Evolutionary conservation across 2,888 invertebrate genomes (phyloP).

Genomic region (Sesia apiformis): DNA sequence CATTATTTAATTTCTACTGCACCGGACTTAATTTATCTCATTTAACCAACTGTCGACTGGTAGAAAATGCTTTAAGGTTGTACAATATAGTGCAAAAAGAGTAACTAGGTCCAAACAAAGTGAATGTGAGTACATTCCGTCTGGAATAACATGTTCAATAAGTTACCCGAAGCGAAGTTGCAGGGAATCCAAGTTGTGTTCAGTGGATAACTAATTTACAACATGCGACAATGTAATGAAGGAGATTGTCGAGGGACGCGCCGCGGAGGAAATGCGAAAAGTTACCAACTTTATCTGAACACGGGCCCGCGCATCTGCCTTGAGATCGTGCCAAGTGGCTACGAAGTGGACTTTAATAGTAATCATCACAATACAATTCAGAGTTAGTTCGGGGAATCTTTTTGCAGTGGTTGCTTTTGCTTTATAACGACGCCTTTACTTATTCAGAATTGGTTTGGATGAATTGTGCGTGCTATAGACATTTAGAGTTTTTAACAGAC

Average conservation of each 20-base stretch:
- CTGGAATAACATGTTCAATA: slow-evolving; percentile 6
- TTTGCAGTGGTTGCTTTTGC: too few relatives aligned
- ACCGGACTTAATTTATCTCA: too few relatives aligned
- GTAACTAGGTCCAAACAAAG: too few relatives aligned
- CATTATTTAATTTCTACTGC: too few relatives aligned
- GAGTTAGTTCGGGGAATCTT: too few relatives aligned
- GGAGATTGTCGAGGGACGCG: slow-evolving; percentile 17
- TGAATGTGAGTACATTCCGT: neutral
- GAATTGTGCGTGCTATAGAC: too few relatives aligned
- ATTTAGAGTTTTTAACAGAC: too few relatives aligned
- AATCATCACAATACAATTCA: neutral
- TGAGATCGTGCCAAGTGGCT: slow-evolving; percentile 47
- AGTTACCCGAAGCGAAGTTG: slow-evolving; percentile 7
- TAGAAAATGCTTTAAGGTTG: too few relatives aligned
- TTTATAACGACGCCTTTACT: too few relatives aligned
- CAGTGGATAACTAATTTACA: slow-evolving; percentile 30
- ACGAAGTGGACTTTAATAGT: slow-evolving; percentile 39
- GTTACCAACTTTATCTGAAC: slow-evolving; percentile 61
- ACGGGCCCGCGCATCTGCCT: slow-evolving; percentile 55
- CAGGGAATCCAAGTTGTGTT: slow-evolving; percentile 27
- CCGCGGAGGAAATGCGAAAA: slow-evolving; percentile 59
- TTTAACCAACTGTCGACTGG: too few relatives aligned
- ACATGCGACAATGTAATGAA: slow-evolving; percentile 37
- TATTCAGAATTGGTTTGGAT: too few relatives aligned
- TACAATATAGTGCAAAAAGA: too few relatives aligned